phyloP scores from a whole-genome alignment of 1,140 invertebrate genomes.

The Macrosteles quadrilineatus region DNA sequence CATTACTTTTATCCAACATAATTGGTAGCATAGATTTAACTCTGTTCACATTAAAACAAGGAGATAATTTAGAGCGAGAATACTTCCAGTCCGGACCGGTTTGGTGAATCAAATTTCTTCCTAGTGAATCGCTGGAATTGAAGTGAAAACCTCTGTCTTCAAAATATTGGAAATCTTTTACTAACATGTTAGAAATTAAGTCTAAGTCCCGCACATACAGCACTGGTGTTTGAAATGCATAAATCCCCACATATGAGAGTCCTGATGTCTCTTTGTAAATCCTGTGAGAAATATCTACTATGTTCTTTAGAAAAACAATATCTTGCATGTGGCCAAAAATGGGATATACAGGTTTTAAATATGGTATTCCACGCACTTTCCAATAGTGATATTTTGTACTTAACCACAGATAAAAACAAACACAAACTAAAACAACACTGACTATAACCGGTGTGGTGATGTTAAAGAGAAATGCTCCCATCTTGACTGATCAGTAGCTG shows the following conservation, averaged over 20 bases:
- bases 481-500: no score
- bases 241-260: background rate
- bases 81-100: background rate
- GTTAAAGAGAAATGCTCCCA: no score
- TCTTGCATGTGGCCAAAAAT: background rate
- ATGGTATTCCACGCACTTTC: background rate
- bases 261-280: constrained; percentile 7
- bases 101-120: constrained; percentile 15
- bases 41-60: background rate
- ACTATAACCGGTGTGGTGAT: no score
- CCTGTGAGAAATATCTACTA: background rate
- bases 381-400: background rate
- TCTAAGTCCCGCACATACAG: background rate
- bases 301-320: background rate
- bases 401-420: background rate
- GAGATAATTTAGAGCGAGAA: background rate
- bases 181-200: background rate
- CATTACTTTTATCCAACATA: background rate
- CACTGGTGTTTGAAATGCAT: constrained; percentile 8
- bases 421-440: no score
- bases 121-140: background rate
- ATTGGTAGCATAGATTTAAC: constrained; percentile 2
- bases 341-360: background rate
- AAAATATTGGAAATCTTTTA: constrained; percentile 9
- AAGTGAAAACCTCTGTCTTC: constrained; percentile 12